Evolutionary conservation across 37 sponge, comb jelly and placozoan species (phyloP), one percentile per base, ranked within the genome.

Genomic region (Ephydatia muelleri): DNA sequence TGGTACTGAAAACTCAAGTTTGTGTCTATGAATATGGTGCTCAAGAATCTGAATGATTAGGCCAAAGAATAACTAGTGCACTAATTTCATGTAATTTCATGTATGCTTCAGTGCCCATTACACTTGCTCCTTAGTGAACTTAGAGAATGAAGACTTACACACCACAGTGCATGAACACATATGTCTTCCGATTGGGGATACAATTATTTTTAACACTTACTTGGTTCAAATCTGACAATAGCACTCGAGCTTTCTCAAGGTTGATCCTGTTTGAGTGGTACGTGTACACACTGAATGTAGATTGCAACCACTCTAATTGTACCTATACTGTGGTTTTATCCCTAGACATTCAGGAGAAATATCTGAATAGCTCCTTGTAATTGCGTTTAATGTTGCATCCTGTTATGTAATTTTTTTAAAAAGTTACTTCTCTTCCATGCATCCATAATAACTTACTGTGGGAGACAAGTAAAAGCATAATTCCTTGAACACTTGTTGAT

Each of bases 331-430:
- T 68, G 75, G 66, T 66, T 88, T 83, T n/a, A 94, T 82, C 19
- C 92, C 94, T 22, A 96, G 92, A 12, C 85, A 82, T 2, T 80
- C 76, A 8, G 90, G 83, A 67, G n/a, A 49, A 32, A 86, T 83
- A 48, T 96, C 94, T 3, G 87, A 83, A 29, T 94, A 76, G 70
- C 85, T 93, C n/a, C 97, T 81, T 0, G 97, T 93, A 38, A 87
- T 79, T 36, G 82, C 92, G 83, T 98, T 98, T 22, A 98, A 77
- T 8, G 76, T 85, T 43, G 89, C 89, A 81, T 98, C 99, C 92
- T 96, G 76, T 23, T 68, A 40, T 9, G 40, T 31, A 79, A 23
- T 65, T 36, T 33, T 13, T 11, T 26, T 30, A 38, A 12, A 39
- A 2, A 37, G n/a, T 5, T 13, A 11, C 27, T 27, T 40, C 33